Conservation (phyloP, 1,140 invertebrate species). For the Diabrotica undecimpunctata region DNA sequence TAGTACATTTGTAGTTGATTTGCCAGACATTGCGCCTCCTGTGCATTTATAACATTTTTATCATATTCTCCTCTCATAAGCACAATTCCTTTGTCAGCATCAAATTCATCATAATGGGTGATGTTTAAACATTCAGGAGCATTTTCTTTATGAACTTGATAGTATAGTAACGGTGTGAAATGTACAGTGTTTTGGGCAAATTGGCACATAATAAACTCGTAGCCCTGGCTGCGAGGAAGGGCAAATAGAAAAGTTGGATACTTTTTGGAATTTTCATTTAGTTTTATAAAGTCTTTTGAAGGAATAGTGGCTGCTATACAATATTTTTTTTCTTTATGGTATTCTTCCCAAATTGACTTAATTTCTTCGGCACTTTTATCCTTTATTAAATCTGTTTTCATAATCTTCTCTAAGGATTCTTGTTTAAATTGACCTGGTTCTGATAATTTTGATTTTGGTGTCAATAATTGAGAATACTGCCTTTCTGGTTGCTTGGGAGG, state of each 20-base stretch:
- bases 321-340: constrained; percentile 72
- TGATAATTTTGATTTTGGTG: constrained; percentile 49
- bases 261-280: constrained; percentile 56
- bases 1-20: constrained; percentile 87
- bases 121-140: constrained; percentile 84
- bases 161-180: constrained; percentile 83
- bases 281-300: constrained; percentile 54
- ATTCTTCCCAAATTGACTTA: constrained; percentile 73
- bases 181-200: constrained; percentile 72
- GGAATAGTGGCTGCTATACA: constrained; percentile 69
- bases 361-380: constrained; percentile 75
- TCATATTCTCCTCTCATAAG: constrained; percentile 88
- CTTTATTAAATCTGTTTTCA: constrained; percentile 74
- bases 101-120: constrained; percentile 77
- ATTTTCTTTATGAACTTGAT: constrained; percentile 87
- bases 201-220: constrained; percentile 84
- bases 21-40: constrained; percentile 80
- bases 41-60: constrained; percentile 68
- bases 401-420: constrained; percentile 64
- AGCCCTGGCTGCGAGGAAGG: constrained; percentile 76
- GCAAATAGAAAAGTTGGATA: constrained; percentile 77
- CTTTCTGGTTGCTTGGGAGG: constrained; percentile 23
- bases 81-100: constrained; percentile 72
- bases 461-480: constrained; percentile 54
- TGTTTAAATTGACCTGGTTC: constrained; percentile 45